Percentiles rank a stretch among this genome's conserved stretches.
Conservation (phyloP, 2,888 invertebrate species). For the Acrobeloides nanus region DNA sequence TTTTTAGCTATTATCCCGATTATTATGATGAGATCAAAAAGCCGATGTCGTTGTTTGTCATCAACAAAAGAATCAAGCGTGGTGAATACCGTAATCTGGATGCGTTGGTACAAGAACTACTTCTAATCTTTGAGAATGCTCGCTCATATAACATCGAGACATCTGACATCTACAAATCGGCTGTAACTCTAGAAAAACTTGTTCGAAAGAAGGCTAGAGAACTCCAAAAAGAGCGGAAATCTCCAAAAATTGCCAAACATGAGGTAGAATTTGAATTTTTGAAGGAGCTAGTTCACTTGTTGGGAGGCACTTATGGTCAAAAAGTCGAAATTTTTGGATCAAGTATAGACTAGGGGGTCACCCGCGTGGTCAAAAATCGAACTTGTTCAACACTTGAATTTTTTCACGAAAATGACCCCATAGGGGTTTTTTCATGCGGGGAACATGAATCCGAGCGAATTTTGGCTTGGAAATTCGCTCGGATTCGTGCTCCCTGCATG, state of each 20-base stretch:
- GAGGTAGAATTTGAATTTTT: conserved; percentile 1
- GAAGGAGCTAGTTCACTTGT: too few relatives aligned
- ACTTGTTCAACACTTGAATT: too few relatives aligned
- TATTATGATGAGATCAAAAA: conserved; percentile 94
- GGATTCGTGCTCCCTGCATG: too few relatives aligned
- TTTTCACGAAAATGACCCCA: too few relatives aligned
- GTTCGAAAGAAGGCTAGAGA: conserved; percentile 31
- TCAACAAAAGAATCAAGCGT: conserved; percentile 59
- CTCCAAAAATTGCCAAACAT: conserved; percentile 2
- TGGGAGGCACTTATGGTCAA: too few relatives aligned
- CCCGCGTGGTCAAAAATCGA: too few relatives aligned
- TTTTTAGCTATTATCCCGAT: conserved; percentile 71
- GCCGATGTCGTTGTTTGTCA: conserved; percentile 86
- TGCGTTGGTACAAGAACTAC: conserved; percentile 85
- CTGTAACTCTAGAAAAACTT: conserved; percentile 64
- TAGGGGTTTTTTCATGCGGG: too few relatives aligned
- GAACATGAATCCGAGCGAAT: too few relatives aligned
- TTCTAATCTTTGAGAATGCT: conserved; percentile 93
- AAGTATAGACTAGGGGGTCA: too few relatives aligned
- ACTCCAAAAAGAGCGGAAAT: too few relatives aligned
- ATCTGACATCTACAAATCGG: conserved; percentile 75
- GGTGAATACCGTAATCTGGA: conserved; percentile 63
- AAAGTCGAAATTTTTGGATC: too few relatives aligned
- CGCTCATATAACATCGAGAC: conserved; percentile 76
- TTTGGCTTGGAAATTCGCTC: too few relatives aligned